phyloP scores from a whole-genome alignment of 2,888 invertebrate species.

The Monoplex corrugatus region DNA sequence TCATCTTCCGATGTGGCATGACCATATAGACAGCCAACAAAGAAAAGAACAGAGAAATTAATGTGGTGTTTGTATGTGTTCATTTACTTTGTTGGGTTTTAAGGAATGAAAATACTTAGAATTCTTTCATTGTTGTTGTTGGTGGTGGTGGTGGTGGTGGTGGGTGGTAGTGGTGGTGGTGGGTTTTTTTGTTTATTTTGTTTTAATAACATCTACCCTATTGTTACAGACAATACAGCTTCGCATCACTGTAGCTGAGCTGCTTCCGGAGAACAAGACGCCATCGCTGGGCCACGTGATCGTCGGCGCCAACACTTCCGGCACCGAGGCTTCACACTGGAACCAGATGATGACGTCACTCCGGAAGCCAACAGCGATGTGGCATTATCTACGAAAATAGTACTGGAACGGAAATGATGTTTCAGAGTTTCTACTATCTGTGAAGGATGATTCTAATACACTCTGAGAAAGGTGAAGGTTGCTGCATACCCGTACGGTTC shows the following conservation, averaged over 20 bases:
- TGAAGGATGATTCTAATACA: neutral
- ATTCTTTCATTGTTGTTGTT: neutral
- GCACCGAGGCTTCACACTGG: constrained; percentile 90
- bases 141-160: neutral
- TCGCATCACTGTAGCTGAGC: constrained; percentile 85
- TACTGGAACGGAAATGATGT: neutral
- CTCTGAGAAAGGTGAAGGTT: neutral
- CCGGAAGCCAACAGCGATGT: constrained; percentile 91
- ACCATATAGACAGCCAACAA: too few species aligned
- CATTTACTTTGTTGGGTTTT: too few species aligned
- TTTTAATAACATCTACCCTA: neutral
- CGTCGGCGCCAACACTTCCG: constrained; percentile 88
- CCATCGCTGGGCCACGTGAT: constrained; percentile 90
- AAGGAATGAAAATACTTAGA: too few species aligned
- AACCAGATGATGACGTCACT: constrained; percentile 91
- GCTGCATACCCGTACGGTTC: too few species aligned
- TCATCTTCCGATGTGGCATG: too few species aligned
- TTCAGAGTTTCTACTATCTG: neutral
- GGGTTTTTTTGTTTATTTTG: neutral
- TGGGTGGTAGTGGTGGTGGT: neutral
- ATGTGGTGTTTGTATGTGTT: too few species aligned
- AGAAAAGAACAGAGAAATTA: too few species aligned
- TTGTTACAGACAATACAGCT: constrained; percentile 87
- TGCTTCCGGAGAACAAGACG: constrained; percentile 84
- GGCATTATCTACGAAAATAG: constrained; percentile 87